Percentiles rank a stretch among this genome's conserved stretches.
These are phyloP conservation scores for Planiliza haematocheilus DNA, from an alignment of 2,113 vertebrate genomes.

Conservation along the genomic window DNA sequence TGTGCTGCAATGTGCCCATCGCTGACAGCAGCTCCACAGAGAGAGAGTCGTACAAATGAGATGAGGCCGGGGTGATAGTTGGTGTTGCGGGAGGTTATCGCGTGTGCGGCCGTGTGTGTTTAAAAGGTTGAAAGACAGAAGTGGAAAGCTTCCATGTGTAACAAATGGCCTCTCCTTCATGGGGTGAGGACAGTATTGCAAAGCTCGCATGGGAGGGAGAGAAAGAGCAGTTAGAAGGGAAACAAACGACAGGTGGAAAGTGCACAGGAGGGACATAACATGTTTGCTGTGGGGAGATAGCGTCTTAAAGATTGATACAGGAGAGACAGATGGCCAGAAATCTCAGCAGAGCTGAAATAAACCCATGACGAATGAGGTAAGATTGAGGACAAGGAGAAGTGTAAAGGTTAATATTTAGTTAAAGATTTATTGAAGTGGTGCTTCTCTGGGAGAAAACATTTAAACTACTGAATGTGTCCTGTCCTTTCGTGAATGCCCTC, in stretches of 20 bases:
- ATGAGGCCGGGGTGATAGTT: conserved; percentile 63
- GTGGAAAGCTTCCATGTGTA: conserved; percentile 45
- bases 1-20: conserved; percentile 58
- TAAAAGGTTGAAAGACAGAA: conserved; percentile 20
- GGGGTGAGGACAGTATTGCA: conserved; percentile 31
- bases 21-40: conserved; percentile 46
- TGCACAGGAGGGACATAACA: conserved; percentile 22
- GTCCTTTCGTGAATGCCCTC: conserved; percentile 24
- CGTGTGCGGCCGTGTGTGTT: conserved; percentile 8
- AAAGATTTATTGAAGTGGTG: conserved; percentile 18
- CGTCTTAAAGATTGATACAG: conserved; percentile 39
- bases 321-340: conserved; percentile 7
- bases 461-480: conserved; percentile 4
- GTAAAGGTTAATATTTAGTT: conserved; percentile 36
- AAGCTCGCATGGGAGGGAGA: conserved; percentile 37
- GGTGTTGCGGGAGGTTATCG: conserved; percentile 37
- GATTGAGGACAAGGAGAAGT: conserved; percentile 3
- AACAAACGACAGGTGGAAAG: conserved; percentile 18
- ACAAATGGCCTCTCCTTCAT: conserved; percentile 62
- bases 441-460: conserved; percentile 14
- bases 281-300: conserved; percentile 5
- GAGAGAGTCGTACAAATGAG: conserved; percentile 51
- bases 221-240: conserved; percentile 5
- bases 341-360: conserved; percentile 2
- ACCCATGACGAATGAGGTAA: conserved; percentile 8